Evolutionary conservation across 2,113 vertebrate genomes (phyloP).

Genomic region (Buteo buteo): DNA sequence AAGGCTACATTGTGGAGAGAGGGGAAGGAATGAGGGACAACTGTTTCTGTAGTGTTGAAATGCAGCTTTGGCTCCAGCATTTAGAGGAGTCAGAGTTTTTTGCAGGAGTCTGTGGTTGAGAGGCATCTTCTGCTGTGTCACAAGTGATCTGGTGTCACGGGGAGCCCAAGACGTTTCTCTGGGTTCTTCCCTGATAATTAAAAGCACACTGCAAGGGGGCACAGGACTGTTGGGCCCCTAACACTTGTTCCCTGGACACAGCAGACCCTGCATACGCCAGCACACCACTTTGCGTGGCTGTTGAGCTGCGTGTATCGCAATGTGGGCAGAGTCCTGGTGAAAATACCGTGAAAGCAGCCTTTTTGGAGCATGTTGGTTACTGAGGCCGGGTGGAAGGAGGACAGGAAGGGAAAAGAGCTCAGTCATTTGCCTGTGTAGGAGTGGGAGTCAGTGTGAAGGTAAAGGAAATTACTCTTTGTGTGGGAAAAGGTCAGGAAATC

Average conservation of each 20-base stretch:
- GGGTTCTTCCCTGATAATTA: not conserved
- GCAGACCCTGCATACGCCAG: not conserved
- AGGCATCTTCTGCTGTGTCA: not conserved
- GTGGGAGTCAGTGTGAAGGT: not conserved
- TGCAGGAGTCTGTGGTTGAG: not conserved
- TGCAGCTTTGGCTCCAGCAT: not conserved
- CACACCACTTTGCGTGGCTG: not conserved
- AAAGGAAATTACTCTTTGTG: not conserved
- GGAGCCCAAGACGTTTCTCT: not conserved
- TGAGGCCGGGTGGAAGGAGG: not conserved
- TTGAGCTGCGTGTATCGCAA: fast-evolving
- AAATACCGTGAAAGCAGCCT: not conserved
- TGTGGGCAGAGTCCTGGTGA: not conserved
- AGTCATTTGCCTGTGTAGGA: not conserved
- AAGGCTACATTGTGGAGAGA: not conserved
- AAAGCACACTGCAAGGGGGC: not conserved
- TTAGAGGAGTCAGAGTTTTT: not conserved
- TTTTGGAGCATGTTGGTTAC: not conserved
- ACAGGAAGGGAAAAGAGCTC: not conserved
- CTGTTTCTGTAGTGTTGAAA: not conserved
- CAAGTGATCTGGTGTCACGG: not conserved
- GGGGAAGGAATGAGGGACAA: not conserved
- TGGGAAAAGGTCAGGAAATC: not conserved
- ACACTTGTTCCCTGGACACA: not conserved
- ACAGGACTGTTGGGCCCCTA: not conserved